Evolutionary conservation across 2,888 invertebrate species (phyloP).

Genomic region (Anoncus sp.): DNA sequence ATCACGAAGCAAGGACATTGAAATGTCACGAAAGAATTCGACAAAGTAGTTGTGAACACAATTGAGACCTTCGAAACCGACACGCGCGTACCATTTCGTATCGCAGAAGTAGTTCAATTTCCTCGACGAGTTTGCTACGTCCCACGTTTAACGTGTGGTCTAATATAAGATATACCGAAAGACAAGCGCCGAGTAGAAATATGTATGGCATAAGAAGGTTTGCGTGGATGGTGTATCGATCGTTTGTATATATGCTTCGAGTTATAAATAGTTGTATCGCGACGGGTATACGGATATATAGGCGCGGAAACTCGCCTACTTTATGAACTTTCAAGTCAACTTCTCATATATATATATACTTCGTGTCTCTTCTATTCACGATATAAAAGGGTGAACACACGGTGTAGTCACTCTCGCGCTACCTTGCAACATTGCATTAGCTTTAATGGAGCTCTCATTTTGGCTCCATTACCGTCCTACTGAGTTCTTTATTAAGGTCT

Average conservation of each 20-base stretch:
- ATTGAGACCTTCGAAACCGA: conserved; percentile 6
- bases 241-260: conserved; percentile 47
- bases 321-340: conserved; percentile 65
- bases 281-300: conserved; percentile 54
- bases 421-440: conserved; percentile 52
- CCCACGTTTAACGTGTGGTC: conserved; percentile 29
- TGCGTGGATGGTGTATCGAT: conserved; percentile 63
- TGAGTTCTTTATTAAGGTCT: conserved; percentile 63
- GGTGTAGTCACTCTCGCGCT: conserved; percentile 3
- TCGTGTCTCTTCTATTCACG: conserved; percentile 32
- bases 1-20: neutral
- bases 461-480: conserved; percentile 61
- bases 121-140: conserved; percentile 24
- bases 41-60: neutral
- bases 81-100: conserved; percentile 12
- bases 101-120: conserved; percentile 46
- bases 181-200: conserved; percentile 29
- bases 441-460: conserved; percentile 64
- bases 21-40: neutral
- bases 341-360: too few relatives aligned
- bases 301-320: conserved; percentile 64
- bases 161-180: conserved; percentile 42
- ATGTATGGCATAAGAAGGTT: conserved; percentile 46
- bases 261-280: conserved; percentile 65
- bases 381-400: neutral